These are phyloP conservation scores for Flabesymbios commensalis DNA, from an alignment of 2,888 invertebrate genomes.

Conservation along the genomic window DNA sequence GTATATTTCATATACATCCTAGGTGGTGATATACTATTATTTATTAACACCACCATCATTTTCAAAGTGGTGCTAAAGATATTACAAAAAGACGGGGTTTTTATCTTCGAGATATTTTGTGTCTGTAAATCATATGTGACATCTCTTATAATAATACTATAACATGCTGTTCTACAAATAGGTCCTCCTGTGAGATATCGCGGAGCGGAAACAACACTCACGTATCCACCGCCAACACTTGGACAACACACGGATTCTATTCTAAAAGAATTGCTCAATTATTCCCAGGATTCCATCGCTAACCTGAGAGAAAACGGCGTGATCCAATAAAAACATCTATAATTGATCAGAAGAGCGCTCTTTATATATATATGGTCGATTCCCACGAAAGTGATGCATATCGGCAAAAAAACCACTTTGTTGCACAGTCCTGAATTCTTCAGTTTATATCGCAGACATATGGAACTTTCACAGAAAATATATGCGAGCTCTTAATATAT, in stretches of 20 bases:
- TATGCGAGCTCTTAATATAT: too few species aligned
- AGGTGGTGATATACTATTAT: not conserved
- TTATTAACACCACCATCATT: not conserved
- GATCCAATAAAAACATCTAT: too few species aligned
- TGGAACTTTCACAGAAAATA: too few species aligned
- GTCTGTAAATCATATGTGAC: not conserved
- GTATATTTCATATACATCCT: not conserved
- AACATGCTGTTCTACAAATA: constrained; percentile 2
- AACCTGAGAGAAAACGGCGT: constrained; percentile 14
- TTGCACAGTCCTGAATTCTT: too few species aligned
- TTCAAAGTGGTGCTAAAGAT: not conserved
- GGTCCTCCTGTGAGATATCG: constrained; percentile 87
- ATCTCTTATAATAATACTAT: not conserved
- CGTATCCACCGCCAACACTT: constrained; percentile 75
- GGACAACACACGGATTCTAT: constrained; percentile 87
- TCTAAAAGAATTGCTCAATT: constrained; percentile 61
- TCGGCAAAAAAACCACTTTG: too few species aligned
- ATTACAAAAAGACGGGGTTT: not conserved
- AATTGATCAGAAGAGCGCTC: too few species aligned
- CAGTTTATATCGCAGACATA: too few species aligned
- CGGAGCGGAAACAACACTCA: constrained; percentile 72
- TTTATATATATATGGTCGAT: too few species aligned
- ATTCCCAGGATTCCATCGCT: constrained; percentile 12
- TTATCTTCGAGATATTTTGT: not conserved
- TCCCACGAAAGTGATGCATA: too few species aligned